A percentile compares a stretch with the other conserved stretches of the same genome.
Evolutionary conservation across 1,140 invertebrate genomes (phyloP).

Genomic region (Cepaea nemoralis): DNA sequence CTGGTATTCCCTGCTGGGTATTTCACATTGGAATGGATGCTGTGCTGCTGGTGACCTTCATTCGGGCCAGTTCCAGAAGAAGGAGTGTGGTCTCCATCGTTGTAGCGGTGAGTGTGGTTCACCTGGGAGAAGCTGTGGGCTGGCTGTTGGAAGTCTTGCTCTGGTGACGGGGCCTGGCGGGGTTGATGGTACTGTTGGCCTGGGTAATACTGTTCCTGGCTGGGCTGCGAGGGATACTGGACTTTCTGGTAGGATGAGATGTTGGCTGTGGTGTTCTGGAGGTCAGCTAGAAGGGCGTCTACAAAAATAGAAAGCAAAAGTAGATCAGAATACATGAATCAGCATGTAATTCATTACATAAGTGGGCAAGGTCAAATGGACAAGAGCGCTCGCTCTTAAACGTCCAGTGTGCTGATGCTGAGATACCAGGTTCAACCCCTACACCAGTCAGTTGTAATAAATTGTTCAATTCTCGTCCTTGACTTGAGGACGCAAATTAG

Average conservation of each 20-base stretch:
- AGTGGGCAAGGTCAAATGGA: no score
- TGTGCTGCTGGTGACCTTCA: neutral
- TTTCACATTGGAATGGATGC: neutral
- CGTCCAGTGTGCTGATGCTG: no score
- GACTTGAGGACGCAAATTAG: no score
- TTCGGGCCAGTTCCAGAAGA: neutral
- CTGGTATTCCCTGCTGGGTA: neutral
- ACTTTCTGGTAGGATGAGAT: conserved; percentile 58
- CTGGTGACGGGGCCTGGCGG: neutral
- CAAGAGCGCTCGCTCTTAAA: no score
- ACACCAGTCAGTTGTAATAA: no score
- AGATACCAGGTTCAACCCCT: no score
- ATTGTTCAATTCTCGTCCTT: no score
- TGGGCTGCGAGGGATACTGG: conserved; percentile 36
- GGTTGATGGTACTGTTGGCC: neutral
- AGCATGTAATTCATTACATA: no score
- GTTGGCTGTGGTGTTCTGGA: conserved; percentile 88
- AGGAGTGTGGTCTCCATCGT: neutral
- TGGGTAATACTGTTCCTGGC: conserved; percentile 39
- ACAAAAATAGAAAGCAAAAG: conserved; percentile 69
- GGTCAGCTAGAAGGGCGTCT: conserved; percentile 91
- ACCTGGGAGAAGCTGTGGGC: neutral
- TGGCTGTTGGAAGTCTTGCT: neutral
- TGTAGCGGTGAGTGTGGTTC: neutral
- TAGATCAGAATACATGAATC: no score